Base-by-base conservation (phyloP, 2,888 invertebrate species). In the Papilio elwesi region DNA sequence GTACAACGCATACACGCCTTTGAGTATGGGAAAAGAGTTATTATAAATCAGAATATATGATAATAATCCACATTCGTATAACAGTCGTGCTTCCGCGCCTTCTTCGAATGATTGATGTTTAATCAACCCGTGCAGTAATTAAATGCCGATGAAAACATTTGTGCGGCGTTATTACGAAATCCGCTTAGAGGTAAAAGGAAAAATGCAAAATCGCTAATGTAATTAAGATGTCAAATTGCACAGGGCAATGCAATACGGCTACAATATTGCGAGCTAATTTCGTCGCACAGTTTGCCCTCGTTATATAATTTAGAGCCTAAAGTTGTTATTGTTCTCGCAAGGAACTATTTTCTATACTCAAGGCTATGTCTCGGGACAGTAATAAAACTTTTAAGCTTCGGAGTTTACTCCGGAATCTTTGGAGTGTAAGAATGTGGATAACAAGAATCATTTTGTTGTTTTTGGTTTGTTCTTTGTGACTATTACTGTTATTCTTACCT, bases 101-200 rank as follows among this genome's bases (percentile, higher is more conserved):
- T n/a, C 38, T 66, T 38, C 48, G 36, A 48, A 70, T 62, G 52
- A 62, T 66, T 70, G 65, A 73, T 73, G 70, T 73, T 73, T 73
- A 70, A 73, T 73, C 73, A 69, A 8, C 43, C 53, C 1, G 11
- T 51, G 36, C 52, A 12, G 5, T 49, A 48, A 53, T 53, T 53
- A 67, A 67, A 53, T 36, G 67, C 71, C 53, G 52, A 26, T 51
- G 62, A 51, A 52, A 62, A 57, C 62, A 43, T 16, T 53, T 15
- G 16, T 0, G 26, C 53, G 47, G 36, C 47, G 16, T 26, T 68
- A 53, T 52, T 53, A 51, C n/a, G 0, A 53, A 70, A n/a, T n/a
- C 43, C 12, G 43, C 9, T 26, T 1, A 47, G 10, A n/a, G 43
- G n/a, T 43, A 64, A 70, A 63, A 47, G 47, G 48, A 47, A 68